Conservation (phyloP, 1,140 invertebrate genomes). For the Pseudachorutes palmiensis region DNA sequence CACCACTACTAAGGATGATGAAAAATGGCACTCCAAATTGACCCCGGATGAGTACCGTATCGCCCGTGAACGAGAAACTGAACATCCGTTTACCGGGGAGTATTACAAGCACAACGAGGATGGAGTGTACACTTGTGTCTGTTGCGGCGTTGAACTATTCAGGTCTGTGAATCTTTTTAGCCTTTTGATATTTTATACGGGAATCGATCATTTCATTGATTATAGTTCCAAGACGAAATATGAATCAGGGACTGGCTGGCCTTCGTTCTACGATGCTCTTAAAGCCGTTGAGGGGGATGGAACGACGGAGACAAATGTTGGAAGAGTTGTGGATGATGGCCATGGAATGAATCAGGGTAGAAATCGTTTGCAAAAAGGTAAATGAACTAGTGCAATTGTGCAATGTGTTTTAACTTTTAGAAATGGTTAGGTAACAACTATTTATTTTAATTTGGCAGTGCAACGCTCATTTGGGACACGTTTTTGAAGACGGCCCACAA, state of each 20-base stretch:
- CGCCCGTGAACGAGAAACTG: constrained; percentile 41
- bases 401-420: too few species aligned
- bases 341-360: constrained; percentile 47
- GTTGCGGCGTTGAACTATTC: constrained; percentile 42
- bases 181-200: background rate
- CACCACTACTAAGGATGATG: constrained; percentile 33
- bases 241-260: constrained; percentile 48
- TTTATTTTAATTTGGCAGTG: too few species aligned
- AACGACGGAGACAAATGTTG: constrained; percentile 19
- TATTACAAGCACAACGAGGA: constrained; percentile 40
- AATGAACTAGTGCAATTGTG: too few species aligned
- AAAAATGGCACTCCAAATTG: constrained; percentile 41
- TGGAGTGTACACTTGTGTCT: constrained; percentile 41
- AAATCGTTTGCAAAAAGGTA: constrained; percentile 46
- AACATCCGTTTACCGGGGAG: constrained; percentile 41
- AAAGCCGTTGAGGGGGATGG: constrained; percentile 27
- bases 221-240: constrained; percentile 43
- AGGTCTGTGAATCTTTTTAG: constrained; percentile 30
- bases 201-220: background rate
- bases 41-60: constrained; percentile 41
- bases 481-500: constrained; percentile 94
- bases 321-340: constrained; percentile 35
- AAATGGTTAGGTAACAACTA: too few species aligned
- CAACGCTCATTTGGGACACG: constrained; percentile 88
- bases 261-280: constrained; percentile 45